Evolutionary conservation across 2,888 invertebrate genomes (phyloP).

Genomic region (Ornithoptera priamus): DNA sequence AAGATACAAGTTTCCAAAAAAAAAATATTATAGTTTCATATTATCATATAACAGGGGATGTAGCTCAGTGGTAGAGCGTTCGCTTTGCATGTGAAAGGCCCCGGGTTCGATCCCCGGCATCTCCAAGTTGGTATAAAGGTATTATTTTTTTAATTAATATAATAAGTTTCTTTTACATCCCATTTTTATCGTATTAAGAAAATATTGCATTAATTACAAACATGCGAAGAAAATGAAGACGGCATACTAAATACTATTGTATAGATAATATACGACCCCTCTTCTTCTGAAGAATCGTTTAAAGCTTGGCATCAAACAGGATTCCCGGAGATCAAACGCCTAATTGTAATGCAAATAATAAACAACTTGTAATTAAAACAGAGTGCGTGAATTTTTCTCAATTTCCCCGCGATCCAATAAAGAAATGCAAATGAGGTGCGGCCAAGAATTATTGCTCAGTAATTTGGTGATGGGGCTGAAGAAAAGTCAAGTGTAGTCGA

Average conservation of each 20-base stretch:
- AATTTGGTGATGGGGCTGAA: conserved; percentile 40
- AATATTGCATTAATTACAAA: neutral
- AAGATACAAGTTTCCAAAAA: no score
- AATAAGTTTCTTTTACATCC: no score
- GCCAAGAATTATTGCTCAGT: conserved; percentile 64
- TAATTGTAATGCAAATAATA: conserved; percentile 41
- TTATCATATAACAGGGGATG: conserved; percentile 80
- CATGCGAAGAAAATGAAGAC: no score
- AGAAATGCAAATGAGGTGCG: conserved; percentile 76
- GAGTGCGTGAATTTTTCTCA: conserved; percentile 68
- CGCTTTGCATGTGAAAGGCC: conserved; percentile 99
- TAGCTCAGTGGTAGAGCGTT: conserved; percentile 99
- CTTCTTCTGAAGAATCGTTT: conserved; percentile 18
- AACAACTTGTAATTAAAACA: conserved; percentile 62
- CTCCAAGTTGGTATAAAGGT: conserved; percentile 76
- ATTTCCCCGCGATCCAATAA: conserved; percentile 73
- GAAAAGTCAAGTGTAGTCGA: neutral
- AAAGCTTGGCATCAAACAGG: conserved; percentile 17
- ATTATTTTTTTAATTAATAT: neutral
- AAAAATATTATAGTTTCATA: no score
- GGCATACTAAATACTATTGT: neutral
- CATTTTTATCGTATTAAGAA: no score
- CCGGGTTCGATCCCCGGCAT: conserved; percentile 98
- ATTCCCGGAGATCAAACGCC: conserved; percentile 23
- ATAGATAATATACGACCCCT: neutral